Conservation (phyloP, 1,140 invertebrate genomes). For the Macrostomum lignano region DNA sequence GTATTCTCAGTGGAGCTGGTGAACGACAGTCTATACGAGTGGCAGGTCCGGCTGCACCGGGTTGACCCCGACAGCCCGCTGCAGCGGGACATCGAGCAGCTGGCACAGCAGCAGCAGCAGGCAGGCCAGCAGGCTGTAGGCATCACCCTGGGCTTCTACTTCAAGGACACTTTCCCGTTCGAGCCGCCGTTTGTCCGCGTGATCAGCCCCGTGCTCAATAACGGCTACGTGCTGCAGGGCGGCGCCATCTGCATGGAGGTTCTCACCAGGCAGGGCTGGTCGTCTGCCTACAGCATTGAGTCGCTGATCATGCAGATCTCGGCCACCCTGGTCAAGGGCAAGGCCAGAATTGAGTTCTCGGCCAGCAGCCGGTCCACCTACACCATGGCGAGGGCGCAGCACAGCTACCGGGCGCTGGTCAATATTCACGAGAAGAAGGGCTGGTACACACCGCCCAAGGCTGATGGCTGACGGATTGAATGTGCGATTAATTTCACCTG, state of each 20-base stretch:
- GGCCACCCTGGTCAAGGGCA: conserved; percentile 88
- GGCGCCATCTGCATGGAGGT: conserved; percentile 96
- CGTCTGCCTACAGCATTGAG: conserved; percentile 89
- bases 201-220: conserved; percentile 78
- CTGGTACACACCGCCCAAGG: conserved; percentile 41
- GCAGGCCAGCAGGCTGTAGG: background rate
- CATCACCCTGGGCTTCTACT: conserved; percentile 25
- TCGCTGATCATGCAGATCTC: conserved; percentile 95
- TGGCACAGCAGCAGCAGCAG: background rate
- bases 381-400: conserved; percentile 75
- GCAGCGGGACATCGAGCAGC: conserved; percentile 37
- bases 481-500: too few relatives aligned
- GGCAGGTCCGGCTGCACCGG: conserved; percentile 75
- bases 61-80: conserved; percentile 89
- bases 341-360: conserved; percentile 91
- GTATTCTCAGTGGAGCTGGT: conserved; percentile 72
- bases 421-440: conserved; percentile 95
- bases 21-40: conserved; percentile 92
- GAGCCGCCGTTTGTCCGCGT: conserved; percentile 94
- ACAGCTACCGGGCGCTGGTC: conserved; percentile 90
- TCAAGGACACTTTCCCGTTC: conserved; percentile 79
- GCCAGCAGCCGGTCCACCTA: conserved; percentile 60
- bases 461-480: too few relatives aligned
- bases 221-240: conserved; percentile 65
- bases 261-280: conserved; percentile 95